Percentiles rank a stretch among this genome's conserved stretches.
These are phyloP conservation scores for Drosophila chauvacae DNA, from an alignment of 1,140 invertebrate genomes.

Conservation along the genomic window DNA sequence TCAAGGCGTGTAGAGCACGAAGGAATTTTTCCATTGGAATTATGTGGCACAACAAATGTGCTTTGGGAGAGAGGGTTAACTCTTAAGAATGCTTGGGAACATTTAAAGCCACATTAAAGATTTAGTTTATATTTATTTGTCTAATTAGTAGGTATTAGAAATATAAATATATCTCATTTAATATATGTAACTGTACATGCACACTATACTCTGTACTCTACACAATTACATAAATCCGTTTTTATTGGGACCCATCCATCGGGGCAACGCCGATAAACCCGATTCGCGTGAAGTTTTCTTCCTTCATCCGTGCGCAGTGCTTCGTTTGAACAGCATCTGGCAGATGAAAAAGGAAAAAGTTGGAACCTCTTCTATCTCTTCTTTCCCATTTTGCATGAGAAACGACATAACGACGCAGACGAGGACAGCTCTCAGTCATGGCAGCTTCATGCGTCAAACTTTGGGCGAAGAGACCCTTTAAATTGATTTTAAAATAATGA, in stretches of 20 bases:
- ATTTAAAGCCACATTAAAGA: no score
- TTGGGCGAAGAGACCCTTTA: conserved; percentile 27
- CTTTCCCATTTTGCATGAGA: conserved; percentile 12
- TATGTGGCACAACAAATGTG: conserved; percentile 13
- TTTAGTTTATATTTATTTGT: background rate
- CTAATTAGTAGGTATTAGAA: background rate
- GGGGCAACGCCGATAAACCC: background rate
- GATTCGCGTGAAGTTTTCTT: conserved; percentile 12
- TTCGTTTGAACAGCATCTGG: conserved; percentile 21
- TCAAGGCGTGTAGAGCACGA: conserved; percentile 46
- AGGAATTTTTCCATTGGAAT: conserved; percentile 57
- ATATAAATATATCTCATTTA: background rate
- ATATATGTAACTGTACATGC: background rate
- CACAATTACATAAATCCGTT: background rate
- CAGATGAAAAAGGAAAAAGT: conserved; percentile 5
- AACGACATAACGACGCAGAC: conserved; percentile 24
- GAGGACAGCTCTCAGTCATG: conserved; percentile 7
- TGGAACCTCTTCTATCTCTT: conserved; percentile 10
- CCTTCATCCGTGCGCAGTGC: background rate
- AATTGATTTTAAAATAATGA: conserved; percentile 79
- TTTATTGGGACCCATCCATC: background rate
- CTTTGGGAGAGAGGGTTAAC: no score
- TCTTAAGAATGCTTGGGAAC: background rate
- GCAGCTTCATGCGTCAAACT: conserved; percentile 45
- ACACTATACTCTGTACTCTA: background rate